Evolutionary conservation across 35 echinoderm and acorn worm genomes (phyloP).

Genomic region (Nesometra sesokonis): DNA sequence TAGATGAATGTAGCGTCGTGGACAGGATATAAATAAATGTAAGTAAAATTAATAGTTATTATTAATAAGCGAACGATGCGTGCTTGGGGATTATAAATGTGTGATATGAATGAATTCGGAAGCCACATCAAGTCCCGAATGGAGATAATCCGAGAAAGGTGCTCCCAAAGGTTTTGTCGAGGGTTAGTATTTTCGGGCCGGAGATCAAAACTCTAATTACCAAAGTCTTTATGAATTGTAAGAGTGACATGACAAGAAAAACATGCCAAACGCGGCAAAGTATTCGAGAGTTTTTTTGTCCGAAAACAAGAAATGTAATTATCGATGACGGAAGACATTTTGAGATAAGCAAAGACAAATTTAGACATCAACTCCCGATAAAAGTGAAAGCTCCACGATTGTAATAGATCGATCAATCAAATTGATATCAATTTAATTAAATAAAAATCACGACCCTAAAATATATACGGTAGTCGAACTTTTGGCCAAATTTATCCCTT

Average conservation of each 20-base stretch:
- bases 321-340: neutral
- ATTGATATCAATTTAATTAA: too few species aligned
- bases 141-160: neutral
- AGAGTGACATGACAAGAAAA: neutral
- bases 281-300: neutral
- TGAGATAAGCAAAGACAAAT: neutral
- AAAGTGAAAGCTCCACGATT: neutral
- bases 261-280: neutral
- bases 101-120: neutral
- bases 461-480: too few species aligned
- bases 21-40: neutral
- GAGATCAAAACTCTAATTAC: neutral
- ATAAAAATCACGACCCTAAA: too few species aligned
- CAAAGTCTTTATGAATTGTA: neutral
- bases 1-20: neutral
- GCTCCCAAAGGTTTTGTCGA: neutral
- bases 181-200: neutral
- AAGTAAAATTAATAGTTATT: neutral
- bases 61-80: neutral
- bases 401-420: neutral
- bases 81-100: neutral
- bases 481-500: too few species aligned
- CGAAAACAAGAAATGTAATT: conserved; percentile 1
- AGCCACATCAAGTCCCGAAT: neutral
- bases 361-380: neutral